phyloP scores from a whole-genome alignment of 2,113 vertebrate species.

The Emberiza fucata region DNA sequence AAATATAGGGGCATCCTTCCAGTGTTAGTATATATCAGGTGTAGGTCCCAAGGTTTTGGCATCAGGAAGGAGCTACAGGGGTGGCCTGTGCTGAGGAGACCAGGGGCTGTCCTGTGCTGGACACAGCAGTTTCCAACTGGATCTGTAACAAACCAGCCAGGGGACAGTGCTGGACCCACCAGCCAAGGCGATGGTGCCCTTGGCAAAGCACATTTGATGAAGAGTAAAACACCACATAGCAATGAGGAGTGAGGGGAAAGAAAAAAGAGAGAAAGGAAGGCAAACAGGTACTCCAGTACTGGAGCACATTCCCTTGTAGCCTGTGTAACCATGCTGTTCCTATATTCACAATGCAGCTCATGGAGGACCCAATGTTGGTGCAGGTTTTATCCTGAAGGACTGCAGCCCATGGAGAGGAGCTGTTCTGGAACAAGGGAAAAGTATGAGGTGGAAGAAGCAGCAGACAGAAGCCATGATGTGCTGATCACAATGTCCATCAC shows the following conservation, averaged over 20 bases:
- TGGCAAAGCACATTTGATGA: background rate
- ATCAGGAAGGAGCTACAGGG: background rate
- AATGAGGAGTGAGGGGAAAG: background rate
- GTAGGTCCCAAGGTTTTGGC: background rate
- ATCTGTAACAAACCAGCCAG: background rate
- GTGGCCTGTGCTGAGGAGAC: background rate
- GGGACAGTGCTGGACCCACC: background rate
- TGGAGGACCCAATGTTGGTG: rapidly evolving
- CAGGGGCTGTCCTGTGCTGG: rapidly evolving
- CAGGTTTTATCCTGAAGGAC: background rate
- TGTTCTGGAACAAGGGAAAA: background rate
- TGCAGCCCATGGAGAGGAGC: background rate
- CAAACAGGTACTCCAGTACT: background rate
- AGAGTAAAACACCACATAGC: background rate
- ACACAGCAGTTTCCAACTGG: background rate
- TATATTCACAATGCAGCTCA: background rate
- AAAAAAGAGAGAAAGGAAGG: background rate
- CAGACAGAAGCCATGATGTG: background rate
- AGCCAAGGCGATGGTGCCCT: background rate
- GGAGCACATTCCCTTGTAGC: background rate
- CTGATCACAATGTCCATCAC: background rate
- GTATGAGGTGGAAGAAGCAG: background rate
- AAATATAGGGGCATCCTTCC: background rate
- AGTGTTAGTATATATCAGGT: background rate
- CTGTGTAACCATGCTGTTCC: background rate